A percentile compares a stretch with the other conserved stretches of the same genome.
phyloP scores from a whole-genome alignment of 2,888 invertebrate species.

The Ophion ventricosus region DNA sequence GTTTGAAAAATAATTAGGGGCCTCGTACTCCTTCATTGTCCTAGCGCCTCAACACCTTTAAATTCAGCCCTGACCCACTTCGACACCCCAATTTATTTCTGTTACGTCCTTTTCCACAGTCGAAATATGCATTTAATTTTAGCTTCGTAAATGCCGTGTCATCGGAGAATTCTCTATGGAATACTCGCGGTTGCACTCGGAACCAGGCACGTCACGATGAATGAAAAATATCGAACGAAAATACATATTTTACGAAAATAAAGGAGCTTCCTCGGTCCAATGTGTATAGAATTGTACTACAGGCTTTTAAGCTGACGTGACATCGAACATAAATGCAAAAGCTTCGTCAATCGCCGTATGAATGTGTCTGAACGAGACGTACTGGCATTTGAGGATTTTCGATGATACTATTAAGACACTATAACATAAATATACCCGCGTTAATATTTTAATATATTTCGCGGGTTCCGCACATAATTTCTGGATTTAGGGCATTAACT shows the following conservation, averaged over 20 bases:
- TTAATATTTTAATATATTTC: conserved; percentile 5
- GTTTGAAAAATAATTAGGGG: too few species aligned
- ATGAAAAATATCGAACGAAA: conserved; percentile 44
- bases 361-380: conserved; percentile 13
- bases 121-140: not conserved
- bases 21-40: too few species aligned
- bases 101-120: not conserved
- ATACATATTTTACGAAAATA: conserved; percentile 48
- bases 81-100: not conserved
- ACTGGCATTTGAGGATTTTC: conserved; percentile 17
- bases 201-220: conserved; percentile 24
- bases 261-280: not conserved
- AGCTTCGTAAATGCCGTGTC: not conserved
- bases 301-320: conserved; percentile 4
- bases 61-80: not conserved
- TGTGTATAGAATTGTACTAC: too few species aligned
- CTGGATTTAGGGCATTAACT: not conserved
- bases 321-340: not conserved
- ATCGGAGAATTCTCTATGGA: conserved; percentile 43
- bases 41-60: too few species aligned
- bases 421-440: not conserved
- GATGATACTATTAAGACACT: conserved; percentile 3
- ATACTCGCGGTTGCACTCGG: conserved; percentile 31
- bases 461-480: not conserved
- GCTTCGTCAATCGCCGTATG: conserved; percentile 6